phyloP scores from a whole-genome alignment of 2,888 invertebrate species.

The Pristionchus entomophagus region DNA sequence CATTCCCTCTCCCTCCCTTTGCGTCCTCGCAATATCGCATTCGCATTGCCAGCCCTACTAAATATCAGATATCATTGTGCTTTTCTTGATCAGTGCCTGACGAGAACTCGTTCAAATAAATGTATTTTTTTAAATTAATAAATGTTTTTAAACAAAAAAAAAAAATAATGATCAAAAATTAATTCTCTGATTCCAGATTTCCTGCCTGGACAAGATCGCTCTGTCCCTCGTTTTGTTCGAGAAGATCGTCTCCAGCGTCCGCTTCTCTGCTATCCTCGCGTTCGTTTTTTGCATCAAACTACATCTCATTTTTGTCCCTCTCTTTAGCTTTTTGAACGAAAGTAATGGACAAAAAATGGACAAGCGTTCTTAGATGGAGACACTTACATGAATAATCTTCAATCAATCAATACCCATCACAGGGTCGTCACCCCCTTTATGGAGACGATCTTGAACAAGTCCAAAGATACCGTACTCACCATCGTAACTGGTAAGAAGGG shows the following conservation, averaged over 20 bases:
- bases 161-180: neutral
- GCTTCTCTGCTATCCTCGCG: neutral
- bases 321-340: neutral
- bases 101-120: neutral
- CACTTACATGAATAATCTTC: neutral
- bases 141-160: neutral
- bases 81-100: neutral
- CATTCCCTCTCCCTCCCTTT: too few relatives aligned
- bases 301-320: neutral
- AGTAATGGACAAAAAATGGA: neutral
- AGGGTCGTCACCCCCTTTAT: neutral
- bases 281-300: neutral
- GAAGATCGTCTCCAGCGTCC: neutral
- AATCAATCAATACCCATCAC: neutral
- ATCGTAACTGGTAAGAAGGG: neutral
- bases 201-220: neutral
- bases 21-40: too few relatives aligned
- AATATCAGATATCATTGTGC: neutral
- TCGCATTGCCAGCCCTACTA: neutral
- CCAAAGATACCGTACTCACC: neutral
- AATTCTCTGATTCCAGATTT: neutral
- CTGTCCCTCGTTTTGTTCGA: neutral
- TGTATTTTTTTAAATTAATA: neutral
- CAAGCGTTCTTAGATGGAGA: too few relatives aligned
- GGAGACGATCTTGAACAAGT: neutral